These are phyloP conservation scores for Theonella swinhoei DNA, from an alignment of 37 sponge, comb jelly and placozoan species.

Conservation along the genomic window DNA sequence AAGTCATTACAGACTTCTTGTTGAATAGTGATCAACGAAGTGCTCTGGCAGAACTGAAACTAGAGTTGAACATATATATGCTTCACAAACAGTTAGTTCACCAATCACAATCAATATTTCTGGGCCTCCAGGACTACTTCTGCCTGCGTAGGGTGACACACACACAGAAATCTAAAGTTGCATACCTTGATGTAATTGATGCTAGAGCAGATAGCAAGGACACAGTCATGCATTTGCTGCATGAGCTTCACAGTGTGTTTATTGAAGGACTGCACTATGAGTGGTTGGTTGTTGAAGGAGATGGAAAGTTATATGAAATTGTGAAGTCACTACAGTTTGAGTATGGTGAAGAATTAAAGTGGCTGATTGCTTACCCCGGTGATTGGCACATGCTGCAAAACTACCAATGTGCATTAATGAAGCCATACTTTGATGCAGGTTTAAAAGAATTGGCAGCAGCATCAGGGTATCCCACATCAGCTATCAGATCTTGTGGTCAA, in stretches of 20 bases:
- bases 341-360: conserved; percentile 9
- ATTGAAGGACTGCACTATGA: background rate
- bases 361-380: conserved; percentile 19
- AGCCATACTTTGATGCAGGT: conserved; percentile 40
- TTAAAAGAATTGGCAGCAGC: conserved; percentile 17
- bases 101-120: background rate
- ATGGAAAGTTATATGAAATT: conserved; percentile 23
- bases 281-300: conserved; percentile 23
- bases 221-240: background rate
- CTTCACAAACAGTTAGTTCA: no score
- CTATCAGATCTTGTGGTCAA: conserved; percentile 21
- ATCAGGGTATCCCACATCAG: background rate
- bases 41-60: no score
- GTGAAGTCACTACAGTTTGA: conserved; percentile 3
- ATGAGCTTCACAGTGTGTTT: background rate
- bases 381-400: conserved; percentile 46
- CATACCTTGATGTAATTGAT: conserved; percentile 21
- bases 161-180: conserved; percentile 19
- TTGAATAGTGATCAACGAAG: no score
- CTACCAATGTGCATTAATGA: conserved; percentile 29
- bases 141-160: conserved; percentile 6
- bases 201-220: conserved; percentile 26
- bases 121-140: conserved; percentile 11
- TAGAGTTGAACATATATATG: no score
- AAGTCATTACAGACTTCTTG: no score